Evolutionary conservation across 2,888 invertebrate species (phyloP).

Genomic region (Agrochola circellaris): DNA sequence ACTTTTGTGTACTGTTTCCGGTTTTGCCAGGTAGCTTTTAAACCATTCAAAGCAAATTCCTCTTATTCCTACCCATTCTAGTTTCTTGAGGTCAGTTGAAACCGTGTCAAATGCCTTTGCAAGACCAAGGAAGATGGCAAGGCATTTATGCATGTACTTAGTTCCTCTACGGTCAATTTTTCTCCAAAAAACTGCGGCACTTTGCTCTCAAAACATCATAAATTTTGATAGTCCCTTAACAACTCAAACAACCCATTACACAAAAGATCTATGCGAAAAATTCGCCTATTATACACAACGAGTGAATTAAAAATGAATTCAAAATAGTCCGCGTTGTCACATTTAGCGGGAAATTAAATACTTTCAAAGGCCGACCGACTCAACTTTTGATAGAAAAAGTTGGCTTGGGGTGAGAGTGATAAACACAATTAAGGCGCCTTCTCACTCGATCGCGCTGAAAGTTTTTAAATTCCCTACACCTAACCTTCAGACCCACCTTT

Average conservation of each 20-base stretch:
- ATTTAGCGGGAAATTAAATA: slow-evolving; percentile 86
- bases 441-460: slow-evolving; percentile 79
- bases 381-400: slow-evolving; percentile 89
- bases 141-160: no score
- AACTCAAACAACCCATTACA: slow-evolving; percentile 37
- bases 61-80: no score
- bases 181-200: not conserved
- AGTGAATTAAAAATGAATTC: slow-evolving; percentile 78
- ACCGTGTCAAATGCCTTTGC: no score
- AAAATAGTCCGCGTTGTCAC: slow-evolving; percentile 81
- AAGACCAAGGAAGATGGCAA: no score
- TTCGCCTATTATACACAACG: slow-evolving; percentile 45
- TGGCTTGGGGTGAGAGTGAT: slow-evolving; percentile 76
- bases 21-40: no score
- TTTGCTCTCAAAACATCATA: slow-evolving; percentile 10
- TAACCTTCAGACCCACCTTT: slow-evolving; percentile 74
- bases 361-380: slow-evolving; percentile 80
- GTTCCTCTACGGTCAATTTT: not conserved
- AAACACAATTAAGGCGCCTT: slow-evolving; percentile 85
- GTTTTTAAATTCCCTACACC: slow-evolving; percentile 77
- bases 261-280: slow-evolving; percentile 48
- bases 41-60: no score
- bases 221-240: slow-evolving; percentile 26
- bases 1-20: no score
- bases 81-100: no score